phyloP scores from a whole-genome alignment of 2,113 vertebrate genomes.

The Otolemur garnettii region DNA sequence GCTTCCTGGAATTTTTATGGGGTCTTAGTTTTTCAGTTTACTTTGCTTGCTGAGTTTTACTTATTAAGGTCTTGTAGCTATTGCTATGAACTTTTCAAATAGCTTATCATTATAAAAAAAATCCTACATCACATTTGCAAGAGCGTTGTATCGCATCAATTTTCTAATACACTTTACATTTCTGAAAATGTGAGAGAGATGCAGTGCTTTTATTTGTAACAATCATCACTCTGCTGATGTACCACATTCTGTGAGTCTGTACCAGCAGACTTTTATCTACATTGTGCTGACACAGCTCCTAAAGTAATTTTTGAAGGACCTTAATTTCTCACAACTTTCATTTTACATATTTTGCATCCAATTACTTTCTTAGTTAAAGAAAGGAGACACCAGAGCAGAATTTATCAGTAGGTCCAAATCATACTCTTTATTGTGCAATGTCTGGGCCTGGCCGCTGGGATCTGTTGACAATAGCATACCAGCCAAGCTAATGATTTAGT shows the following conservation, averaged over 20 bases:
- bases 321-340: constrained; percentile 69
- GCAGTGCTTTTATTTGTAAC: constrained; percentile 19
- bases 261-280: constrained; percentile 37
- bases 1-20: background rate
- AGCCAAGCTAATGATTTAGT: background rate
- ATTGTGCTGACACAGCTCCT: constrained; percentile 75
- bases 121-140: background rate
- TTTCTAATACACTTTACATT: constrained; percentile 59
- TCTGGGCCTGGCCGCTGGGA: background rate
- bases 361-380: constrained; percentile 65
- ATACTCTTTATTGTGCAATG: background rate
- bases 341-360: constrained; percentile 65
- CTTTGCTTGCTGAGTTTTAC: constrained; percentile 41
- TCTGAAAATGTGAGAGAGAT: constrained; percentile 48
- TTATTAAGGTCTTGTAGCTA: background rate
- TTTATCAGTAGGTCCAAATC: constrained; percentile 19
- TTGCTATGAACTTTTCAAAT: constrained; percentile 12
- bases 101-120: constrained; percentile 50
- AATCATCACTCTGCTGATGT: constrained; percentile 55
- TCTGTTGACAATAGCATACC: background rate
- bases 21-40: constrained; percentile 11
- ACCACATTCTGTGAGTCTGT: background rate
- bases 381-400: constrained; percentile 1
- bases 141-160: background rate
- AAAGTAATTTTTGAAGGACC: constrained; percentile 54